Evolutionary conservation across 2,113 vertebrate genomes (phyloP).

Genomic region (Petromus typicus): DNA sequence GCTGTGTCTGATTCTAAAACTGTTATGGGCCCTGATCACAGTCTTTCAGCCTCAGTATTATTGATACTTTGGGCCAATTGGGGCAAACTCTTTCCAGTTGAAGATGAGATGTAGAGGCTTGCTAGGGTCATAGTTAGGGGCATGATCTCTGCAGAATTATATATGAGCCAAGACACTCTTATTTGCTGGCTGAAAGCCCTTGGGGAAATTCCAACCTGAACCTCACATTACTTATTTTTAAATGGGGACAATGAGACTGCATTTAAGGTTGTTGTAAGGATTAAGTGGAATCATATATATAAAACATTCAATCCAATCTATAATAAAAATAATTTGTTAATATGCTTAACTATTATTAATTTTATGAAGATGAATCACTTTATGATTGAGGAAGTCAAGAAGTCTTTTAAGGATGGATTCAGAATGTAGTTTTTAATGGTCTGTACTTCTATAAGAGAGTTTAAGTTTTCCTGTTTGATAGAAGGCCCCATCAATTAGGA

Average conservation of each 20-base stretch:
- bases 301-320: not conserved
- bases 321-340: slow-evolving; percentile 42
- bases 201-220: slow-evolving; percentile 49
- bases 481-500: slow-evolving; percentile 12
- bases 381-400: slow-evolving; percentile 12
- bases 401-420: slow-evolving; percentile 24
- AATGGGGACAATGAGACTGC: slow-evolving; percentile 42
- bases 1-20: too few species aligned
- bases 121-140: not conserved
- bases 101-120: not conserved
- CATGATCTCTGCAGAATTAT: slow-evolving; percentile 52
- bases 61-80: not conserved
- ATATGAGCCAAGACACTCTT: slow-evolving; percentile 8
- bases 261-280: slow-evolving; percentile 65
- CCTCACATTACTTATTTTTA: slow-evolving; percentile 42
- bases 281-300: slow-evolving; percentile 3
- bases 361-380: slow-evolving; percentile 42
- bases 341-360: slow-evolving; percentile 36
- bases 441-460: not conserved
- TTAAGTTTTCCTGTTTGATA: slow-evolving; percentile 41
- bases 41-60: not conserved
- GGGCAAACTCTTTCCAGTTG: not conserved
- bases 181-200: slow-evolving; percentile 44
- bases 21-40: not conserved
- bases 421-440: slow-evolving; percentile 45